Evolutionary conservation across 92 coral and sea anemone species (phyloP), one percentile per base, ranked within the genome.

Genomic region (Zoanthus sansibaricus): DNA sequence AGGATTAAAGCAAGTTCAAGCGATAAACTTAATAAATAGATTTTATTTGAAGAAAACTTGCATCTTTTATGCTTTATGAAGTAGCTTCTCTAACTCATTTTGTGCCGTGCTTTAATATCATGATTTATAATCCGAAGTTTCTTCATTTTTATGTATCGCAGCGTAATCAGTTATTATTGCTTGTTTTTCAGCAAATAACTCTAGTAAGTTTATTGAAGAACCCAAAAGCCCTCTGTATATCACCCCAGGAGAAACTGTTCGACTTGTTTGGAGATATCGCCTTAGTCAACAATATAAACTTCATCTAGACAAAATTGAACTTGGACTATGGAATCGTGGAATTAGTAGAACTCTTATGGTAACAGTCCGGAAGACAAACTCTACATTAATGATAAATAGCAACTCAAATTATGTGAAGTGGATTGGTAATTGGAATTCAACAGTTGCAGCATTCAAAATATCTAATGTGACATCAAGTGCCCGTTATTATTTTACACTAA

Each of bases 341-440:
- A 48, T 5, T 25, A 80, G 18, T 16, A 80, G 85, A 80, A 80
- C 85, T 66, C 73, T n/a, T 3, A 44, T 80, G 0, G 47, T 66
- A 80, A 80, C 85, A 51, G 59, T 80, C 61, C 64, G 3, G 46
- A 80, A 18, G 66, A 30, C 6, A 13, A 80, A 80, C 21, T 21
- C 52, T 14, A 80, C 74, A 5, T 11, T 45, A 45, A 42, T 11
- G 18, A 66, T 66, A 51, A 51, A 47, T 46, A 80, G 66, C 14
- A 66, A 30, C 30, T 64, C 16, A 44, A 44, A 14, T 46, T 64
- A 18, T 42, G 85, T 71, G 3, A 47, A 52, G 45, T 80, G 85
- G 85, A 52, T 64, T 64, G 85, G 85, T 44, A 80, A 52, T 47
- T 80, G 58, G 85, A 64, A 47, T 62, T 80, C 85, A 44, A 44